A percentile compares a stretch with the other conserved stretches of the same genome.
Conservation (phyloP, 2,888 invertebrate genomes). For the Nysson spinosus region DNA sequence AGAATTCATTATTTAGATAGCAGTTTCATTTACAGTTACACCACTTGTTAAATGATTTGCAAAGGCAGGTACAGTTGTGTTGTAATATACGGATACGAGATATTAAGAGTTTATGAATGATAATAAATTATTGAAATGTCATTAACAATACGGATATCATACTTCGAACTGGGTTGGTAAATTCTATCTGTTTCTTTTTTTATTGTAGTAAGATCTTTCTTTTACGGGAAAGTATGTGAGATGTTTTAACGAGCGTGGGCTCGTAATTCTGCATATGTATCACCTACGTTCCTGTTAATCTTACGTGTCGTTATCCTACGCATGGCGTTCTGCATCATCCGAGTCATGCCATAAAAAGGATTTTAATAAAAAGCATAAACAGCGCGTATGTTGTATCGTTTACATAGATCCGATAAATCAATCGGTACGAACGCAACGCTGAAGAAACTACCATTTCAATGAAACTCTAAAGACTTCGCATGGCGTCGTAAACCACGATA, state of each 20-base stretch:
- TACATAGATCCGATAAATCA: constrained; percentile 6
- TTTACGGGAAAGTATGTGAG: constrained; percentile 36
- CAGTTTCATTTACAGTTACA: too few relatives aligned
- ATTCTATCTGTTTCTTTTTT: constrained; percentile 22
- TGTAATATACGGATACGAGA: too few relatives aligned
- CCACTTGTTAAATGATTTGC: too few relatives aligned
- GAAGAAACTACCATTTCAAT: neutral
- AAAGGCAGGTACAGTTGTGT: too few relatives aligned
- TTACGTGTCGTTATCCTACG: constrained; percentile 48
- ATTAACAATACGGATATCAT: too few relatives aligned
- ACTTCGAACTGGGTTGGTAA: too few relatives aligned
- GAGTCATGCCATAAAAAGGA: constrained; percentile 36
- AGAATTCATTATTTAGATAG: too few relatives aligned
- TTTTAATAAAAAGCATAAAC: constrained; percentile 3
- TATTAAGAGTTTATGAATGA: too few relatives aligned
- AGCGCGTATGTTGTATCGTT: neutral
- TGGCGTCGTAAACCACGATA: too few relatives aligned
- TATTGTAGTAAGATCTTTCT: constrained; percentile 32
- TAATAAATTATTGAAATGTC: too few relatives aligned
- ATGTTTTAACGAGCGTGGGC: constrained; percentile 53
- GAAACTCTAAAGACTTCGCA: neutral
- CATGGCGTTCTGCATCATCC: constrained; percentile 23
- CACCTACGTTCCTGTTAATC: constrained; percentile 44
- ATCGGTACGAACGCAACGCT: neutral
- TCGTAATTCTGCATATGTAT: constrained; percentile 32